phyloP scores from a whole-genome alignment of 2,888 invertebrate species.

The Villa cingulata region DNA sequence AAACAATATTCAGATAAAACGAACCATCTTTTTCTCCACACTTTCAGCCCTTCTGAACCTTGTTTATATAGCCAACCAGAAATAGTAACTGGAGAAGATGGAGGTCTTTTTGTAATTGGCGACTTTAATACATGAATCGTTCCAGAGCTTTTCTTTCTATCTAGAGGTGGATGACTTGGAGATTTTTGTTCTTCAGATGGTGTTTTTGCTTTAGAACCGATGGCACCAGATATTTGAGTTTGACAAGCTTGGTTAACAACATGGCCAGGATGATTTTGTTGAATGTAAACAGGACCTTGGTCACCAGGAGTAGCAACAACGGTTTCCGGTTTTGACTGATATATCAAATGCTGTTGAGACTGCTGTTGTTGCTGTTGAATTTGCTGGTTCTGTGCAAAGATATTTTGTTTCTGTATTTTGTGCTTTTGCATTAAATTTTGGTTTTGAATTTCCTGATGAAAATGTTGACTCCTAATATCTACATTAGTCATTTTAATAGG shows the following conservation, averaged over 20 bases:
- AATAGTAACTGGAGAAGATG: slow-evolving; percentile 71
- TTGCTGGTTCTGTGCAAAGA: slow-evolving; percentile 1
- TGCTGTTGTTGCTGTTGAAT: neutral
- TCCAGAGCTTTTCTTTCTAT: slow-evolving; percentile 36
- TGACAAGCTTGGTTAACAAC: slow-evolving; percentile 36
- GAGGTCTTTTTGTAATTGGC: slow-evolving; percentile 69
- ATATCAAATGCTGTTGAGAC: slow-evolving; percentile 10
- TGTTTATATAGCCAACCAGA: slow-evolving; percentile 87
- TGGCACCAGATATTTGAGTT: slow-evolving; percentile 31
- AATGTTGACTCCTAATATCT: slow-evolving; percentile 12
- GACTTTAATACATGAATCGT: slow-evolving; percentile 56
- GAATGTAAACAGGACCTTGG: slow-evolving; percentile 34
- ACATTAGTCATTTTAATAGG: slow-evolving; percentile 26
- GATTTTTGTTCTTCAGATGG: slow-evolving; percentile 4
- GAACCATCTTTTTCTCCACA: slow-evolving; percentile 92
- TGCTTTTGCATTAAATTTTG: slow-evolving; percentile 1
- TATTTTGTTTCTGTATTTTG: slow-evolving; percentile 2
- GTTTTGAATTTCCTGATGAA: slow-evolving; percentile 12
- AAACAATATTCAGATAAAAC: slow-evolving; percentile 86
- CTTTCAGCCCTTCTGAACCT: slow-evolving; percentile 82
- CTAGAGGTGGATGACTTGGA: slow-evolving; percentile 19
- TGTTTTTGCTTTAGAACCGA: slow-evolving; percentile 11
- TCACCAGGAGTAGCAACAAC: slow-evolving; percentile 27
- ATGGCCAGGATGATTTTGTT: slow-evolving; percentile 36
- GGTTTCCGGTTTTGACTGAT: slow-evolving; percentile 21